These are phyloP conservation scores for Dendrocopos noguchii DNA, from an alignment of 2,113 vertebrate species.

Conservation along the genomic window DNA sequence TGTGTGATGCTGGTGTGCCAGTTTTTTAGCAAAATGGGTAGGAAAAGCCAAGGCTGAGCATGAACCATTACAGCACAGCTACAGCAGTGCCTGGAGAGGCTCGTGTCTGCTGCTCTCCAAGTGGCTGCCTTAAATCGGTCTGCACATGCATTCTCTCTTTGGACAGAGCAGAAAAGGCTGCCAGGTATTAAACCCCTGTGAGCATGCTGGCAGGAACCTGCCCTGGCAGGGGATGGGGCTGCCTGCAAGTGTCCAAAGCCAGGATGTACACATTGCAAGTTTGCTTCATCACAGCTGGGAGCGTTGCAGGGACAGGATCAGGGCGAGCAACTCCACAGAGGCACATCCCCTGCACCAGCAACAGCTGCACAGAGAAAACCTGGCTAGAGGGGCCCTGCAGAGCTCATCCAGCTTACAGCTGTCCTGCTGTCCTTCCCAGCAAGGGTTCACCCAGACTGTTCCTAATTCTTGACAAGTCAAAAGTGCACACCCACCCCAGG, in stretches of 20 bases:
- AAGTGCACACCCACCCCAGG: background rate
- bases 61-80: background rate
- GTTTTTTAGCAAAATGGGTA: background rate
- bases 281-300: background rate
- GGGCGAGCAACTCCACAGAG: background rate
- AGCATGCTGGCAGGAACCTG: background rate
- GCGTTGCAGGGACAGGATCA: background rate
- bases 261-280: background rate
- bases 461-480: background rate
- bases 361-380: background rate
- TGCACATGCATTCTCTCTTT: background rate
- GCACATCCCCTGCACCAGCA: background rate
- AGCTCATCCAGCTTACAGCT: background rate
- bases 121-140: background rate
- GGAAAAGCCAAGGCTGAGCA: background rate
- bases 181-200: background rate
- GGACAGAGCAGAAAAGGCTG: background rate
- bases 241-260: background rate
- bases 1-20: background rate
- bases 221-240: too few species aligned
- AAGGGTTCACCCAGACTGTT: background rate
- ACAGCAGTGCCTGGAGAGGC: background rate
- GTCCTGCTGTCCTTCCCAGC: background rate
- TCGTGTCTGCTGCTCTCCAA: background rate
- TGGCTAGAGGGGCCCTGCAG: background rate